Evolutionary conservation across 2,888 invertebrate species (phyloP), one percentile per base, ranked within the genome.

Genomic region (Caenorhabditis plicata): DNA sequence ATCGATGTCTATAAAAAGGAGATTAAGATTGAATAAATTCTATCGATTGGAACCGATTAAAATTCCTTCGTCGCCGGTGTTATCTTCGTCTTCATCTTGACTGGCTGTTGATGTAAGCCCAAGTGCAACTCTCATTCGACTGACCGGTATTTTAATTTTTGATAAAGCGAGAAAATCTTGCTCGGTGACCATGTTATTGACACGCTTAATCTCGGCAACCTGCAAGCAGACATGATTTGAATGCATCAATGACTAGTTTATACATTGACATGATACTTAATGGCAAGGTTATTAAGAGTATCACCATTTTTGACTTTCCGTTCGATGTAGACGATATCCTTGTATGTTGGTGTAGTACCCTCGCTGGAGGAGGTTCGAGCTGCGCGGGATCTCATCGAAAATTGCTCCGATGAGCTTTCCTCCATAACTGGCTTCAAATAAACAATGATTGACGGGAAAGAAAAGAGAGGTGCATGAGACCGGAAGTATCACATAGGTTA

Each of bases 131-230:
- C 73, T 49, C 60, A 72, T 64, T 13, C 72, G 61, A 32, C 65
- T 71, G 19, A 79, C 72, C 8, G 79, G 79, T 29, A 79, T 69
- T 63, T 74, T 73, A 9, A 79, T 51, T 22, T 56, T 35, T 2
- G 68, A 61, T 19, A 75, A 47, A 4, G 73, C 77, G 32, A 64
- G 23, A 27, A 80, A 71, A 36, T 78, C 78, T 20, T 75, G 71
- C 36, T 79, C 78, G 23, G 55, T 64, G 5, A 77, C 68, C 27
- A 79, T 64, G 53, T 74, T 77, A 44, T 79, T 79, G 1, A 68
- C 73, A 25, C 79, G 47, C 54, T 78, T 79, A 17, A 79, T 66
- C 45, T 79, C 79, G 8, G 78, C 62, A 0, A 77, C 76, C 78
- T 79, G 45, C 27, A 60, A 56, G 15, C n/a, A 15, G 23, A 42